A percentile compares a stretch with the other conserved stretches of the same genome.
Evolutionary conservation across 2,113 vertebrate species (phyloP).

Genomic region (Euleptes europaea): DNA sequence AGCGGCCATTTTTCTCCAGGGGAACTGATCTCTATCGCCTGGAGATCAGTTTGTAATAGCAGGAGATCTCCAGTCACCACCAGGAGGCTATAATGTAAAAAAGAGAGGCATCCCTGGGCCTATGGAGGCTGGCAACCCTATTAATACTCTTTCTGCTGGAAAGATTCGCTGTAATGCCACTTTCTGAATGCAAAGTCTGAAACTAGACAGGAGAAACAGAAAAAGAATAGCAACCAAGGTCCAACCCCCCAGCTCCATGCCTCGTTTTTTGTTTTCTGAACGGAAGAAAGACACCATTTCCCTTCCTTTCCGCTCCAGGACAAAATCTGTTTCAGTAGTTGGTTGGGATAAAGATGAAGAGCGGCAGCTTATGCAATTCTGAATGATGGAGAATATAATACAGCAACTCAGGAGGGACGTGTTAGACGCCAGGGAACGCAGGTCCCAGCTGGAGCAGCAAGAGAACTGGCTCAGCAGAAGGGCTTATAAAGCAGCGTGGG

Average conservation of each 20-base stretch:
- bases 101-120: too few species aligned
- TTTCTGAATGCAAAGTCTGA: not conserved
- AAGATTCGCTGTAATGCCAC: not conserved
- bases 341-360: not conserved
- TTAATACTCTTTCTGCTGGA: too few species aligned
- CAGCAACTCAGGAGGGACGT: not conserved
- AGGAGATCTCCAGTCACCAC: too few species aligned
- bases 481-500: not conserved
- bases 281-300: not conserved
- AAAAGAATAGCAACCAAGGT: not conserved
- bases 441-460: constrained; percentile 3
- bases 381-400: not conserved
- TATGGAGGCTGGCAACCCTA: too few species aligned
- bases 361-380: not conserved
- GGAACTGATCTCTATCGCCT: too few species aligned
- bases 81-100: too few species aligned
- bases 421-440: not conserved
- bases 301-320: not conserved
- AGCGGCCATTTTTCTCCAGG: too few species aligned
- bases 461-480: not conserved
- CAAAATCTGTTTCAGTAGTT: not conserved
- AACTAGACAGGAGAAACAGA: too few species aligned
- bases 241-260: too few species aligned
- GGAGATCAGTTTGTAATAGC: too few species aligned
- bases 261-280: not conserved